Base-by-base conservation (phyloP, 2,888 invertebrate species). In the Busseola fusca region DNA sequence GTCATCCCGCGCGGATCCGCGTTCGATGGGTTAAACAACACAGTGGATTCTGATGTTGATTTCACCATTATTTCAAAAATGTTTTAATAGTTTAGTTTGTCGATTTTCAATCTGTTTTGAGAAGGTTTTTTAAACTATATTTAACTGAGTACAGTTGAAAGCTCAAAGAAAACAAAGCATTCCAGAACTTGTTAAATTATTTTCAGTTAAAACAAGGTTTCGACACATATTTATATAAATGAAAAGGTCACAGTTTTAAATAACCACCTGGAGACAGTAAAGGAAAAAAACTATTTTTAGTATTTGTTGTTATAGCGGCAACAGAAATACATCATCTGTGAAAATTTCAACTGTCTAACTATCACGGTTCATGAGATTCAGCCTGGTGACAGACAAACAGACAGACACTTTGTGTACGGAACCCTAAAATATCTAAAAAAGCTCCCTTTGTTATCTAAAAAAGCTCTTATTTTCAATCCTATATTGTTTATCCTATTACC, bases 361-460 rank as follows among this genome's bases (percentile, higher is more conserved):
- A 34, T 34, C 34, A 34, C 34, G 34, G 5, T 34, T 34, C 34
- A 34, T 34, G 34, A 34, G 34, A 34, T 34, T 4, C 3, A 34
- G 34, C 34, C 34, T 34, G 34, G 34, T 34, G 34, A 34, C 34
- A 34, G 5, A 34, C 34, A 34, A 4, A 34, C 34, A 34, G 34
- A 34, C 2, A 34, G 34, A 34, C 34, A 0, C 34, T 34, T 34
- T 34, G 7, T 5, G 5, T 34, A 34, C 34, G 34, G 34, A 34
- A 34, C 34, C 34, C 5, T 34, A 34, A 34, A 34, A 34, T n/a
- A n/a, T n/a, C n/a, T n/a, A n/a, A n/a, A n/a, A n/a, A n/a, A n/a
- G n/a, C n/a, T n/a, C n/a, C n/a, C 14, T 72, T 62, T 69, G 10
- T 69, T 30, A 48, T 70, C 5, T 18, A 37, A 9, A 10, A n/a